Conservation (phyloP, 2,888 invertebrate species). For the Ormia ochracea region DNA sequence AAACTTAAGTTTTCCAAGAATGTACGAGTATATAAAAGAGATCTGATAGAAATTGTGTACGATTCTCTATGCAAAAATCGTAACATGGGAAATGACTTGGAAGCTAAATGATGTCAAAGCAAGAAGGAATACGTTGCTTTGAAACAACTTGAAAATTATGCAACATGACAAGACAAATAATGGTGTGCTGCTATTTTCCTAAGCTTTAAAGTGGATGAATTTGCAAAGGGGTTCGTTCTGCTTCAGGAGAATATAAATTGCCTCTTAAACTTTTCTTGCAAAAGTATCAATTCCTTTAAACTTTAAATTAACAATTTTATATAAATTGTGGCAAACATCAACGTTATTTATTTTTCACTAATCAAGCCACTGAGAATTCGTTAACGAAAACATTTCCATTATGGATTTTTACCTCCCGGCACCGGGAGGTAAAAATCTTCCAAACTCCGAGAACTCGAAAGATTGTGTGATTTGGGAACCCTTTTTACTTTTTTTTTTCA, state of each 20-base stretch:
- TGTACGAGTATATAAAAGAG: not conserved
- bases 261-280: no score
- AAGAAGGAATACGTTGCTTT: not conserved
- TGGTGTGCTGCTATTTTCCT: slow-evolving; percentile 13
- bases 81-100: slow-evolving; percentile 56
- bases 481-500: no score
- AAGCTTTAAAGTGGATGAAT: slow-evolving; percentile 3
- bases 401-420: no score
- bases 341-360: no score
- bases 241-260: not conserved
- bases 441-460: no score
- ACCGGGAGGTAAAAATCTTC: no score
- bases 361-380: no score
- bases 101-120: slow-evolving; percentile 40
- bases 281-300: no score
- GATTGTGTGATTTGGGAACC: no score
- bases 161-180: slow-evolving; percentile 35
- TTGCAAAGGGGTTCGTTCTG: not conserved
- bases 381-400: no score
- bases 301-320: no score
- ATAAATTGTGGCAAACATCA: no score
- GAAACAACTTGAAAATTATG: slow-evolving; percentile 40
- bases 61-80: slow-evolving; percentile 31
- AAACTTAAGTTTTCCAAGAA: slow-evolving; percentile 47
- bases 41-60: slow-evolving; percentile 21